Percentiles rank a stretch among this genome's conserved stretches.
These are phyloP conservation scores for Drosophila elegans DNA, from an alignment of 1,140 invertebrate species.

Conservation along the genomic window DNA sequence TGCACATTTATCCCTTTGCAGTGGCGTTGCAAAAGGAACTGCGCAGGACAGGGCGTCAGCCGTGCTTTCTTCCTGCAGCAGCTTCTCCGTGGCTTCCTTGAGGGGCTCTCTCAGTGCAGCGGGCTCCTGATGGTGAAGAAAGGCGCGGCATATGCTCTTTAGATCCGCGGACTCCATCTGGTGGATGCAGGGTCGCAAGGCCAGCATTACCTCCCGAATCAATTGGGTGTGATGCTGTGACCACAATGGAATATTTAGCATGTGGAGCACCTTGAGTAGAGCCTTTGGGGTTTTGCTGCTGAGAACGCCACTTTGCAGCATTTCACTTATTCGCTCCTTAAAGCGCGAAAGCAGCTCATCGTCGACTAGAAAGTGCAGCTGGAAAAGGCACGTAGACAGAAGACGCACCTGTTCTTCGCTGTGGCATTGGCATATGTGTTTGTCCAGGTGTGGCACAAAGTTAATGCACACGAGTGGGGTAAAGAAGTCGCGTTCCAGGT, in stretches of 20 bases:
- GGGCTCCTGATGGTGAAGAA: conserved; percentile 77
- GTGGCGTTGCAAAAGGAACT: conserved; percentile 73
- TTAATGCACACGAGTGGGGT: conserved; percentile 63
- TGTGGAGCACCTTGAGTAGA: conserved; percentile 70
- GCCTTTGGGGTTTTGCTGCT: conserved; percentile 50
- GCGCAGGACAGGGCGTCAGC: conserved; percentile 64
- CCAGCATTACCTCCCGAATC: conserved; percentile 59
- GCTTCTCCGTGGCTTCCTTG: conserved; percentile 36
- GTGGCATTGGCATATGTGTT: conserved; percentile 48
- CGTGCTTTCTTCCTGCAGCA: conserved; percentile 41
- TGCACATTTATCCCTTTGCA: conserved; percentile 73
- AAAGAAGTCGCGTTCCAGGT: conserved; percentile 68
- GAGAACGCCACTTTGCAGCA: conserved; percentile 45
- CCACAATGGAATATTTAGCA: conserved; percentile 73
- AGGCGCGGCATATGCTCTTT: conserved; percentile 60
- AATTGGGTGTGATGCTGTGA: conserved; percentile 57
- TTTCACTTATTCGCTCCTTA: conserved; percentile 46
- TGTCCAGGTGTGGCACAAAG: conserved; percentile 60
- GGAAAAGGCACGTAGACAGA: conserved; percentile 74
- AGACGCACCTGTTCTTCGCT: conserved; percentile 64
- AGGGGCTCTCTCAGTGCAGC: conserved; percentile 51
- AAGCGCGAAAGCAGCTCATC: conserved; percentile 48
- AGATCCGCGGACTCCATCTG: conserved; percentile 56
- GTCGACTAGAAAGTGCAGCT: conserved; percentile 62
- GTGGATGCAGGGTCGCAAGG: conserved; percentile 28